These are phyloP conservation scores for Capitella teleta DNA, from an alignment of 1,140 invertebrate genomes.

Conservation along the genomic window DNA sequence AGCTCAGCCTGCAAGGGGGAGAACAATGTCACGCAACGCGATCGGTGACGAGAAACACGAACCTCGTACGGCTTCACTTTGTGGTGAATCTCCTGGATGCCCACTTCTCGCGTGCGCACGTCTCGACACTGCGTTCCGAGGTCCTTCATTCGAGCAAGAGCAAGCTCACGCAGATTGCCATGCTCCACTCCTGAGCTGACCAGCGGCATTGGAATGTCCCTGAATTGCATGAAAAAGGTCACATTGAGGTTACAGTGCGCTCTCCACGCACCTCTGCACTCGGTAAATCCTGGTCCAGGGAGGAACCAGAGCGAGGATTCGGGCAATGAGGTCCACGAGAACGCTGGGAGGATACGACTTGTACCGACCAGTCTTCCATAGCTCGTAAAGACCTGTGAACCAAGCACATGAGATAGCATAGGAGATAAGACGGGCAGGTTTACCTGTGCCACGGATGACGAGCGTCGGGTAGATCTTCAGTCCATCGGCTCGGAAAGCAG, in stretches of 20 bases:
- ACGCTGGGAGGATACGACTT: slow-evolving; percentile 90
- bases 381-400: slow-evolving; percentile 74
- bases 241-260: no score
- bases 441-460: slow-evolving; percentile 84
- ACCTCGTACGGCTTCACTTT: slow-evolving; percentile 84
- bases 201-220: slow-evolving; percentile 99
- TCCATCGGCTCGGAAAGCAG: slow-evolving; percentile 91
- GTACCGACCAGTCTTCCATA: slow-evolving; percentile 96
- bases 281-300: slow-evolving; percentile 98
- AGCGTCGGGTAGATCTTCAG: slow-evolving; percentile 99
- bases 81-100: slow-evolving; percentile 97
- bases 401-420: not conserved
- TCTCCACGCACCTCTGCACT: slow-evolving; percentile 60
- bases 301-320: slow-evolving; percentile 90
- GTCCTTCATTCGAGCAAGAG: slow-evolving; percentile 92
- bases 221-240: no score
- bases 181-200: slow-evolving; percentile 96
- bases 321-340: slow-evolving; percentile 87
- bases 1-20: slow-evolving; percentile 58
- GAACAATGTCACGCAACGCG: not conserved
- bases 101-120: slow-evolving; percentile 94
- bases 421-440: not conserved
- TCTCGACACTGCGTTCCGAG: slow-evolving; percentile 87
- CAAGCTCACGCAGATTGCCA: slow-evolving; percentile 92
- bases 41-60: slow-evolving; percentile 14